phyloP scores from a whole-genome alignment of 2,113 vertebrate species.

The Cyanoliseus patagonus region DNA sequence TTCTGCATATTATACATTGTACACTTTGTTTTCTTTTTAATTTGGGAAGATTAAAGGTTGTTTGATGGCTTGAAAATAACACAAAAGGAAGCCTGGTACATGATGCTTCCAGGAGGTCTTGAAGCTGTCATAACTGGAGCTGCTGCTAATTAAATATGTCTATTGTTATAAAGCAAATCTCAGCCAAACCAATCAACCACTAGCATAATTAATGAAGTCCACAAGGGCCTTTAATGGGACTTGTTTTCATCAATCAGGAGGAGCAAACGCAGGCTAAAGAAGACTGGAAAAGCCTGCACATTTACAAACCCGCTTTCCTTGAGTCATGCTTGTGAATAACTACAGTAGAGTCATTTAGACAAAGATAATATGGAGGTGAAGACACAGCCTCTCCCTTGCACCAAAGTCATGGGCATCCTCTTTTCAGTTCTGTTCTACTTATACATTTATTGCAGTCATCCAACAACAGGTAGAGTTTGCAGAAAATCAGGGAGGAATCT shows the following conservation, averaged over 20 bases:
- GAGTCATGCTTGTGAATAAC: background rate
- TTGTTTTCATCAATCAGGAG: background rate
- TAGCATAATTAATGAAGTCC: background rate
- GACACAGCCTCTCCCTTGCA: background rate
- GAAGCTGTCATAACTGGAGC: background rate
- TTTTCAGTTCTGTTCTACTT: background rate
- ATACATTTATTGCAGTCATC: background rate
- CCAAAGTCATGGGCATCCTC: background rate
- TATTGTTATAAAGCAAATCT: background rate
- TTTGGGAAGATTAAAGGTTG: background rate
- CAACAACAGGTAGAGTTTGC: background rate
- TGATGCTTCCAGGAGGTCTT: background rate
- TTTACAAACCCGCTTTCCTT: background rate
- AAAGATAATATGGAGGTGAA: background rate
- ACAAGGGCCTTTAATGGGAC: background rate
- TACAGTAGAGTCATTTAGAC: background rate
- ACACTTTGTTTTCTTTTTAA: constrained; percentile 2
- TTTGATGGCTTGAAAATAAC: background rate
- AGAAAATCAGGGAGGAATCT: background rate
- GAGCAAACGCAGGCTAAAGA: background rate
- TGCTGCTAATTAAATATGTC: constrained; percentile 21
- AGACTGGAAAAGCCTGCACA: background rate
- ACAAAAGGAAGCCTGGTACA: background rate
- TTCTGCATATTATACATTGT: background rate
- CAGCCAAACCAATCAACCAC: background rate